Evolutionary conservation across 2,888 invertebrate species (phyloP), one percentile per base, ranked within the genome.

Genomic region (Teleogryllus oceanicus): DNA sequence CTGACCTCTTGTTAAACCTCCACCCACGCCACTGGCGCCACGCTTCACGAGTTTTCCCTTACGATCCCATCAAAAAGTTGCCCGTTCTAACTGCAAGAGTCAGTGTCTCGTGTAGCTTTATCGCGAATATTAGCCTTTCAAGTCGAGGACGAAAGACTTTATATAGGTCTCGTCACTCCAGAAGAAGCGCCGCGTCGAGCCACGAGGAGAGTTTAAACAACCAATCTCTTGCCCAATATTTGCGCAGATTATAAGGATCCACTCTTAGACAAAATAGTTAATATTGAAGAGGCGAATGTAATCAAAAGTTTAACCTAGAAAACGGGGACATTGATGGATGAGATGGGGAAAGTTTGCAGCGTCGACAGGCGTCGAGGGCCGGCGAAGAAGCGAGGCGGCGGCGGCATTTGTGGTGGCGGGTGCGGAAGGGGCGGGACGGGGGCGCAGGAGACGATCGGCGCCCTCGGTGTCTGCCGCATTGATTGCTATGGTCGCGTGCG

Each of bases 191-290:
- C n/a, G 62, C 62, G 13, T 62, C 62, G 62, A 8, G 37, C 37
- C 37, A 37, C 37, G 62, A 62, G 62, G 62, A 18, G 62, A n/a
- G 62, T 62, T 62, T 18, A 62, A 62, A 62, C 62, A 62, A 62
- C 62, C n/a, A n/a, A 62, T 62, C 62, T 62, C 62, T 18, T 62
- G 62, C n/a, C 62, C n/a, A 62, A 62, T 62, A 62, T 62, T 62
- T 62, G 62, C 62, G 13, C 62, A n/a, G n/a, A 62, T 62, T 18
- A 62, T 62, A 62, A 62, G 62, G 62, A 62, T 62, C 62, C 62
- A 62, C 62, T 62, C 62, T 62, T 62, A 62, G 62, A 62, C 62
- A 62, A 62, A 62, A 62, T 62, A 62, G 62, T 62, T 62, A 62
- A 62, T 62, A 62, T 62, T 62, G 62, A 62, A 62, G 62, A 62